phyloP scores from a whole-genome alignment of 2,113 vertebrate species.

The Dicerorhinus sumatrensis region DNA sequence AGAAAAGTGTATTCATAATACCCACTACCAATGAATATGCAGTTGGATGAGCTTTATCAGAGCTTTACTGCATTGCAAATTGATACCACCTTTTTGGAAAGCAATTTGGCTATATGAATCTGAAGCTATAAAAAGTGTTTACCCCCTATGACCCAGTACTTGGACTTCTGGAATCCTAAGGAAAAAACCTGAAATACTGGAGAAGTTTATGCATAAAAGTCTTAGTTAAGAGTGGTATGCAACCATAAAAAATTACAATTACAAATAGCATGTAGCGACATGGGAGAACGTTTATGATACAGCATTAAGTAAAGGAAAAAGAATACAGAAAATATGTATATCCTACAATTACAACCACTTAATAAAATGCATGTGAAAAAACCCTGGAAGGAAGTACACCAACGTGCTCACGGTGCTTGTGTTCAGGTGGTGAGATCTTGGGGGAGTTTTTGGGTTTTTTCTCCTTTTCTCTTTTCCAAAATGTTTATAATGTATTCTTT shows the following conservation, averaged over 20 bases:
- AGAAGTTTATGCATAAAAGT: constrained; percentile 37
- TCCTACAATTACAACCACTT: neutral
- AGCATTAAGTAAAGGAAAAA: neutral
- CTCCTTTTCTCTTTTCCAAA: constrained; percentile 42
- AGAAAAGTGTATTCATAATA: constrained; percentile 18
- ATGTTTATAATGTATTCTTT: neutral
- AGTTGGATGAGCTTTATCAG: neutral
- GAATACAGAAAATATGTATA: neutral
- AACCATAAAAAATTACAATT: constrained; percentile 19
- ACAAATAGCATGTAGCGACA: constrained; percentile 4
- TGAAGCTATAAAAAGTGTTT: constrained; percentile 35
- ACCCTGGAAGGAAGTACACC: neutral
- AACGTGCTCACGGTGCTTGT: neutral
- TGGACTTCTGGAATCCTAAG: constrained; percentile 49
- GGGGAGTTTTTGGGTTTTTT: neutral
- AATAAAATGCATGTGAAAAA: neutral
- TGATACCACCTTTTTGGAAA: constrained; percentile 39
- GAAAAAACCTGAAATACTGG: neutral
- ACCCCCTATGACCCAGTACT: constrained; percentile 25
- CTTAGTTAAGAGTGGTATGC: constrained; percentile 56
- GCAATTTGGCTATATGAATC: neutral
- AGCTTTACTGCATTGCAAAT: neutral
- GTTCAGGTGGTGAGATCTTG: neutral
- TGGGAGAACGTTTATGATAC: neutral
- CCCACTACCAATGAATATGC: neutral